Conservation (phyloP, 1,140 invertebrate genomes). For the Nixonia krombeini region DNA sequence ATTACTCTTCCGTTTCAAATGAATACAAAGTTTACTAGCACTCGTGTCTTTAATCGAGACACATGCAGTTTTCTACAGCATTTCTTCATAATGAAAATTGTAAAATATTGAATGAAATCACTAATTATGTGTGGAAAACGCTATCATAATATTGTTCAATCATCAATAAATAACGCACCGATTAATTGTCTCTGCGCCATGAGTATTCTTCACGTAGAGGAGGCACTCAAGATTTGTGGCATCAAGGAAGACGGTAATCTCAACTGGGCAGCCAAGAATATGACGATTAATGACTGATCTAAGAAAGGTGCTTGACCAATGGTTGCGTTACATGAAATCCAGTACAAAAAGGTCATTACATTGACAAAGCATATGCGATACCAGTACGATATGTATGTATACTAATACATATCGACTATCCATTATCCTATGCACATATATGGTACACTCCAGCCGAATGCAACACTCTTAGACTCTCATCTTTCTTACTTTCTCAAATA, state of each 20-base stretch:
- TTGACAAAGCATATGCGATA: slow-evolving; percentile 48
- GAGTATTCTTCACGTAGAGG: slow-evolving; percentile 36
- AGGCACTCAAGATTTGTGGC: slow-evolving; percentile 40
- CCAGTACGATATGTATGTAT: slow-evolving; percentile 7
- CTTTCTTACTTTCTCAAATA: too few relatives aligned
- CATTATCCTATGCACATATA: too few relatives aligned
- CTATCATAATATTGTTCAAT: slow-evolving; percentile 17
- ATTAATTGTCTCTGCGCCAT: slow-evolving; percentile 32
- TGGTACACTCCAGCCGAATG: too few relatives aligned
- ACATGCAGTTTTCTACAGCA: slow-evolving; percentile 19
- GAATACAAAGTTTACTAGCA: too few relatives aligned
- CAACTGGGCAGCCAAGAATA: slow-evolving; percentile 50
- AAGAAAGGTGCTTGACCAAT: slow-evolving; percentile 19
- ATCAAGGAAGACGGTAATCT: slow-evolving; percentile 59
- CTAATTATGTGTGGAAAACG: slow-evolving; percentile 37
- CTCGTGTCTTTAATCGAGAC: too few relatives aligned
- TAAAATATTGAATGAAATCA: slow-evolving; percentile 11
- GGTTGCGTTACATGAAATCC: slow-evolving; percentile 26
- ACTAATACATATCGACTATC: too few relatives aligned
- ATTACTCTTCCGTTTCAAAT: too few relatives aligned
- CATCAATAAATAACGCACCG: slow-evolving; percentile 35
- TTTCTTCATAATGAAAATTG: slow-evolving; percentile 3
- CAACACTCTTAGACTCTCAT: too few relatives aligned
- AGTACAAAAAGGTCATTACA: slow-evolving; percentile 36
- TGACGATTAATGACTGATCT: slow-evolving; percentile 33